A percentile compares a stretch with the other conserved stretches of the same genome.
phyloP scores from a whole-genome alignment of 2,797 vertebrate species.

The Chelmon rostratus region DNA sequence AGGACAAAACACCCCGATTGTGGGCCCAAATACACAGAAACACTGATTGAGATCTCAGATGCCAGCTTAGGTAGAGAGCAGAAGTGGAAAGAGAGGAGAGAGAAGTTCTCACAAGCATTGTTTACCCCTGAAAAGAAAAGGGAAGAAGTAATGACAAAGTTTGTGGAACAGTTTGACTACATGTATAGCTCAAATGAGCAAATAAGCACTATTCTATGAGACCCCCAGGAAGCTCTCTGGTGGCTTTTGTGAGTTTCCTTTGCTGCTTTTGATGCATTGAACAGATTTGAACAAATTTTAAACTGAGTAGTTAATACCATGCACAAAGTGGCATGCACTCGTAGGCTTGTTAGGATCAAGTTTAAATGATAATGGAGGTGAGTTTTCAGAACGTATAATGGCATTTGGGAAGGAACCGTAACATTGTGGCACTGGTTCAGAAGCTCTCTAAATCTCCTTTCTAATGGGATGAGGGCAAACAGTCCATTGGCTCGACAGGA shows the following conservation, averaged over 20 bases:
- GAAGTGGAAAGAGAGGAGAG: slow-evolving; percentile 10
- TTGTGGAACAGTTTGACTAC: not conserved
- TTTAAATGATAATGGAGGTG: slow-evolving; percentile 4
- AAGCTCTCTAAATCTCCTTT: slow-evolving; percentile 27
- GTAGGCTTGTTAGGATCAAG: not conserved
- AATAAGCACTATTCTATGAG: not conserved
- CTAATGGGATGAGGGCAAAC: slow-evolving; percentile 12
- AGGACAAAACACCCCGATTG: slow-evolving; percentile 61
- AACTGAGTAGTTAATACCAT: not conserved
- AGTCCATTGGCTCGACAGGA: not conserved
- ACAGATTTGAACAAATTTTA: not conserved
- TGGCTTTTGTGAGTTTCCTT: not conserved
- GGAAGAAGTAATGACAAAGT: slow-evolving; percentile 11
- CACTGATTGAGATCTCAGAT: slow-evolving; percentile 65
- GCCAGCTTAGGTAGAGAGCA: slow-evolving; percentile 46
- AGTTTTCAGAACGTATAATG: slow-evolving; percentile 6
- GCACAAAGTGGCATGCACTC: not conserved
- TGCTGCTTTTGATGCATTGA: not conserved
- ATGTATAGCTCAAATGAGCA: not conserved
- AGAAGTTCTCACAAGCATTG: slow-evolving; percentile 18
- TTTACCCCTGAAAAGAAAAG: slow-evolving; percentile 4
- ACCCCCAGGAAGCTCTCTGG: not conserved
- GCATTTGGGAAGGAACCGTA: slow-evolving; percentile 10
- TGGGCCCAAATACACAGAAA: slow-evolving; percentile 62
- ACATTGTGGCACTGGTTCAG: not conserved